Percentiles rank a stretch among this genome's conserved stretches.
These are phyloP conservation scores for Crocallis elinguaria DNA, from an alignment of 2,888 invertebrate genomes.

Conservation along the genomic window DNA sequence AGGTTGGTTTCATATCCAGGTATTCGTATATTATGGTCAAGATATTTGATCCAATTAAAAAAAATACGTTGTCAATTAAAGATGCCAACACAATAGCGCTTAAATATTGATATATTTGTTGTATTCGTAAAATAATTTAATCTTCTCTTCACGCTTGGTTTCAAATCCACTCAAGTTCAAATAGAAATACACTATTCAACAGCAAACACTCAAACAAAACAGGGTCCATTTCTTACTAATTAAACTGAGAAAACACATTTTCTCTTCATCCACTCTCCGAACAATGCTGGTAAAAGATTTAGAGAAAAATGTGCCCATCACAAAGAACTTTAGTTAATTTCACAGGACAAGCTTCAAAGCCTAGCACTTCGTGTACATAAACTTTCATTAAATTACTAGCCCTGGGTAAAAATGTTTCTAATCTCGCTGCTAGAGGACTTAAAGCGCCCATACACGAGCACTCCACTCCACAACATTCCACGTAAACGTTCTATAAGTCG, in stretches of 20 bases:
- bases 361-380: conserved; percentile 12
- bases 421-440: too few relatives aligned
- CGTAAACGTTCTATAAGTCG: too few relatives aligned
- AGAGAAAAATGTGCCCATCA: conserved; percentile 10
- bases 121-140: background rate
- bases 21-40: too few relatives aligned
- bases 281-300: conserved; percentile 15
- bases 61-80: background rate
- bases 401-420: too few relatives aligned
- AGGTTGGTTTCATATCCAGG: too few relatives aligned
- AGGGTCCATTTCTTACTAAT: conserved; percentile 6
- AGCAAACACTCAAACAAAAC: background rate
- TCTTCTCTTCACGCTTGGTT: background rate
- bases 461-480: too few relatives aligned
- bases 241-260: conserved; percentile 11
- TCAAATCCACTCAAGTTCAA: background rate
- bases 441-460: too few relatives aligned
- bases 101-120: too few relatives aligned
- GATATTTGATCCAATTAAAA: too few relatives aligned
- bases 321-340: conserved; percentile 20
- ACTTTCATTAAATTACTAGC: too few relatives aligned
- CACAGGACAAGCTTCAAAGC: conserved; percentile 18
- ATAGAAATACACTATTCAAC: conserved; percentile 10
- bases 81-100: too few relatives aligned
- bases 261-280: background rate